Conservation (phyloP, 2,888 invertebrate genomes). For the Trachelus troglodyta region DNA sequence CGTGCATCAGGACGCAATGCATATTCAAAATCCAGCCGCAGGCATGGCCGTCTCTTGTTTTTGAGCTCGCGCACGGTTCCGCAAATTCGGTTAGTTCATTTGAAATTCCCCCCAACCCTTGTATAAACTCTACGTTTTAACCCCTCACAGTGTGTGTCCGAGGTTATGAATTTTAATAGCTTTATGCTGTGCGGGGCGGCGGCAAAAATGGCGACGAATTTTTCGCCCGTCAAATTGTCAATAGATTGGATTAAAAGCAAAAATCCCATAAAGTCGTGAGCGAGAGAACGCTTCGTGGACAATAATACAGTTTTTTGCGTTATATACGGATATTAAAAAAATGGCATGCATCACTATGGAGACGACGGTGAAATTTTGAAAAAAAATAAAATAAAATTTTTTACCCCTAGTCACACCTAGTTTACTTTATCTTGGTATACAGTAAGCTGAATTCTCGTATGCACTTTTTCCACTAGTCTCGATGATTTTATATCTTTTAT, state of each 20-base stretch:
- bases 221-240: constrained; percentile 64
- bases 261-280: constrained; percentile 28
- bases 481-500: not conserved
- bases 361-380: not conserved
- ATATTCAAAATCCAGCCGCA: constrained; percentile 65
- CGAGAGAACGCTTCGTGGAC: not conserved
- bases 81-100: constrained; percentile 65
- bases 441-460: not conserved
- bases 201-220: constrained; percentile 60
- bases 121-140: constrained; percentile 52
- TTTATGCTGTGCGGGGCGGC: constrained; percentile 56
- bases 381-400: not conserved
- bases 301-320: not conserved
- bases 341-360: not conserved
- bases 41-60: constrained; percentile 47
- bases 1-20: constrained; percentile 58
- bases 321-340: not conserved
- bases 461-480: not conserved
- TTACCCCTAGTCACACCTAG: not conserved
- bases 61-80: constrained; percentile 50
- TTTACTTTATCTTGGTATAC: not conserved
- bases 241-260: constrained; percentile 64
- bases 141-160: constrained; percentile 62
- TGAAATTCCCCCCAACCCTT: constrained; percentile 41
- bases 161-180: constrained; percentile 67